Evolutionary conservation across 2,113 vertebrate genomes (phyloP), one percentile per base, ranked within the genome.

Genomic region (Chiloscyllium plagiosum): DNA sequence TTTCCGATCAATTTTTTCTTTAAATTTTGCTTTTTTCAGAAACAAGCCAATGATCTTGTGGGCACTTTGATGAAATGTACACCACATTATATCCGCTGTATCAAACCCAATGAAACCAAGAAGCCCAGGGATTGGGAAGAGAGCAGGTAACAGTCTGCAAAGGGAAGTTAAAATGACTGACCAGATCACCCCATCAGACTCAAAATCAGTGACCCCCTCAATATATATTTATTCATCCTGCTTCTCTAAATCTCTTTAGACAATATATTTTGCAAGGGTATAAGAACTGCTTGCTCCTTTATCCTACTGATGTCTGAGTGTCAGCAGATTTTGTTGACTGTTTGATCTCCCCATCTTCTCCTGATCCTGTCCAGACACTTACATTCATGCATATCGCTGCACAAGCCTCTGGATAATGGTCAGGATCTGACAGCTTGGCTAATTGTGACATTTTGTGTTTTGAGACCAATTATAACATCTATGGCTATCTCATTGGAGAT

Each of bases 61-160:
- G 98, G 98, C 97, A 99, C 99, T 0, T 97, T 99, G 96, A 99
- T 99, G 99, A 99, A 99, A 96, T 99, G 99, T 8, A 99, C 99
- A 0, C 99, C 99, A 0, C 99, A 99, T 96, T 99, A 99, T 96
- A 99, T 99, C 96, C 99, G 99, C 96, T 99, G 99, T 97, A 99
- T 99, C 98, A 99, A 99, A 96, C 99, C 99, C 0, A 99, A 99
- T 0, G 99, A 99, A 96, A 99, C 99, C 33, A 99, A 99, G 97
- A 99, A 98, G 96, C 97, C 99, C 96, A 98, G 97, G 95, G 99
- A 99, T 97, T 99, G 99, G 99, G 99, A 99, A 96, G 99, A 99
- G 96, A 98, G 99, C 97, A 98, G 99, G 99, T 99, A 97, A 97
- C 97, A 26, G 12, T n/a, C n/a, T 56, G 42, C 61, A 87, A 22